phyloP scores from a whole-genome alignment of 2,888 invertebrate genomes.

The Antheraea assamensis region DNA sequence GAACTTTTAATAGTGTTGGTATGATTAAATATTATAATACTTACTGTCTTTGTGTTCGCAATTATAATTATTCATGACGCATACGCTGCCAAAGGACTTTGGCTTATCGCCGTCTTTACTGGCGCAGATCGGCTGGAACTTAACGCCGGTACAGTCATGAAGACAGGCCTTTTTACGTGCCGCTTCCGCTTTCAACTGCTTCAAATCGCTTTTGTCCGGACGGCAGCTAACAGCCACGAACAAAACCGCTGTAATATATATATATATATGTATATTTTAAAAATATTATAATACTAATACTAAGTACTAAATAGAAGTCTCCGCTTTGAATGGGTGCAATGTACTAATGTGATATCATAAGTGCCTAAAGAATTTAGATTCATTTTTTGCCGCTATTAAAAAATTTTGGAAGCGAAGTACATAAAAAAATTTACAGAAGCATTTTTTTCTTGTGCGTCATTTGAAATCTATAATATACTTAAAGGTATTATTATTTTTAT shows the following conservation, averaged over 20 bases:
- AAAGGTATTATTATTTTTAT: no score
- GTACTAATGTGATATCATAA: neutral
- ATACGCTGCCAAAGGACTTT: slow-evolving; percentile 84
- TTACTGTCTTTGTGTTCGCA: slow-evolving; percentile 85
- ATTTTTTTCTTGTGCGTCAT: no score
- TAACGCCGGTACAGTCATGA: slow-evolving; percentile 74
- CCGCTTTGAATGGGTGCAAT: no score
- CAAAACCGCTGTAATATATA: slow-evolving; percentile 58
- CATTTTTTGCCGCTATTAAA: no score
- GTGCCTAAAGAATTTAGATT: no score
- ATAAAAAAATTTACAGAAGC: no score
- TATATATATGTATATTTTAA: no score
- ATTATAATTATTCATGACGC: slow-evolving; percentile 84
- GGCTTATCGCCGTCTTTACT: slow-evolving; percentile 81
- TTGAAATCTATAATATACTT: no score
- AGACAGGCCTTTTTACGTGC: slow-evolving; percentile 80
- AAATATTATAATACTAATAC: no score
- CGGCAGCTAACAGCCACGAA: slow-evolving; percentile 69
- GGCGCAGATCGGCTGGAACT: slow-evolving; percentile 84
- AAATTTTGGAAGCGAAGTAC: no score
- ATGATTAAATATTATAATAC: slow-evolving; percentile 40
- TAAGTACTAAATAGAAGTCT: no score
- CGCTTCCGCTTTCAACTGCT: slow-evolving; percentile 82
- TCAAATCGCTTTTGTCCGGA: slow-evolving; percentile 83
- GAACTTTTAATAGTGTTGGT: neutral